phyloP scores from a whole-genome alignment of 2,888 invertebrate genomes.

The Amphipyra berbera region DNA sequence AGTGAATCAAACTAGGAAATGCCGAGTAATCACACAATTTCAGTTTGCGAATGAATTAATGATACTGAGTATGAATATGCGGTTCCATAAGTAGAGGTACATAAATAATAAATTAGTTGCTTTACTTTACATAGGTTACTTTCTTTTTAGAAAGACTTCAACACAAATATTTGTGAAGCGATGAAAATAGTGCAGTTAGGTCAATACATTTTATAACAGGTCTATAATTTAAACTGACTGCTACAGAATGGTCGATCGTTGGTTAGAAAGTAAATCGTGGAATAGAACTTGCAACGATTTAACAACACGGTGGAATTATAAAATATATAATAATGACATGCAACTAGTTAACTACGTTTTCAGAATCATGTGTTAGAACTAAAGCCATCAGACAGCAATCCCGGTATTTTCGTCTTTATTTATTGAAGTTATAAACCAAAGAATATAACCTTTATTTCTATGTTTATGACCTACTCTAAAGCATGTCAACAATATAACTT shows the following conservation, averaged over 20 bases:
- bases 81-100: constrained; percentile 16
- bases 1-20: too few relatives aligned
- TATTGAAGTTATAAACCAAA: constrained; percentile 41
- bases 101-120: constrained; percentile 54
- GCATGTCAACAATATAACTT: constrained; percentile 72
- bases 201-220: too few relatives aligned
- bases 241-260: not conserved
- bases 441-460: constrained; percentile 61
- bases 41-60: constrained; percentile 27
- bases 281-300: constrained; percentile 26
- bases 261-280: constrained; percentile 6
- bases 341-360: constrained; percentile 41
- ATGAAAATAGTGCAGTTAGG: too few relatives aligned
- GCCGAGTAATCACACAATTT: too few relatives aligned
- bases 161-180: too few relatives aligned
- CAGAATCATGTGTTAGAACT: constrained; percentile 26
- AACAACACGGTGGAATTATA: constrained; percentile 44
- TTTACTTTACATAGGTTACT: constrained; percentile 38
- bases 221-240: not conserved
- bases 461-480: constrained; percentile 68
- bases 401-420: constrained; percentile 24
- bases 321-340: constrained; percentile 47
- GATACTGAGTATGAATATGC: constrained; percentile 31
- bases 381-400: constrained; percentile 30
- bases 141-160: constrained; percentile 26